A percentile compares a stretch with the other conserved stretches of the same genome.
Evolutionary conservation across 92 coral and sea anemone genomes (phyloP).

Genomic region (Actinostola sp.): DNA sequence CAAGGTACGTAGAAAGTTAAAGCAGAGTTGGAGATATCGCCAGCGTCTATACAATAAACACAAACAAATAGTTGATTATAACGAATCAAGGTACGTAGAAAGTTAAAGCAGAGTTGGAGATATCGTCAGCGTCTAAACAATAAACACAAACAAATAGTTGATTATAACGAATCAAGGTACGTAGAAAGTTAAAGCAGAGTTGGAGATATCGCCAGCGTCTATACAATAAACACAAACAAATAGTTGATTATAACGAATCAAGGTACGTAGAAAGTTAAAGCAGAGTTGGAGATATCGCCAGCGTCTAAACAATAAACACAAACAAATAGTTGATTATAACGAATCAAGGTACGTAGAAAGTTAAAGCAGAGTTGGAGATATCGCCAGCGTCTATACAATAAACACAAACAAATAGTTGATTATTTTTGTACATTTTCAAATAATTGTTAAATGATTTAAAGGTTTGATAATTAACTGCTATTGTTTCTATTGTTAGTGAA

Average conservation of each 20-base stretch:
- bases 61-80: background rate
- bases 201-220: slow-evolving; percentile 96
- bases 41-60: slow-evolving; percentile 61
- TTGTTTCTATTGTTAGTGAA: no score
- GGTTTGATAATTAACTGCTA: no score
- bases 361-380: slow-evolving; percentile 83
- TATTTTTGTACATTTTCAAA: no score
- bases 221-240: background rate
- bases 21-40: slow-evolving; percentile 72
- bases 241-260: slow-evolving; percentile 54
- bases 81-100: slow-evolving; percentile 75
- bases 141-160: background rate
- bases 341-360: slow-evolving; percentile 72
- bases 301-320: slow-evolving; percentile 46
- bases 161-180: slow-evolving; percentile 65
- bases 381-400: slow-evolving; percentile 77
- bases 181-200: slow-evolving; percentile 75
- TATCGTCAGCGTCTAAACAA: slow-evolving; percentile 84
- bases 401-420: background rate
- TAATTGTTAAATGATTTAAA: no score
- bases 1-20: slow-evolving; percentile 65
- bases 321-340: slow-evolving; percentile 18
- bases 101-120: slow-evolving; percentile 55
- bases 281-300: slow-evolving; percentile 92
- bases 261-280: slow-evolving; percentile 67